Base-by-base conservation (phyloP, 1,140 invertebrate species). In the Aphis craccivora region DNA sequence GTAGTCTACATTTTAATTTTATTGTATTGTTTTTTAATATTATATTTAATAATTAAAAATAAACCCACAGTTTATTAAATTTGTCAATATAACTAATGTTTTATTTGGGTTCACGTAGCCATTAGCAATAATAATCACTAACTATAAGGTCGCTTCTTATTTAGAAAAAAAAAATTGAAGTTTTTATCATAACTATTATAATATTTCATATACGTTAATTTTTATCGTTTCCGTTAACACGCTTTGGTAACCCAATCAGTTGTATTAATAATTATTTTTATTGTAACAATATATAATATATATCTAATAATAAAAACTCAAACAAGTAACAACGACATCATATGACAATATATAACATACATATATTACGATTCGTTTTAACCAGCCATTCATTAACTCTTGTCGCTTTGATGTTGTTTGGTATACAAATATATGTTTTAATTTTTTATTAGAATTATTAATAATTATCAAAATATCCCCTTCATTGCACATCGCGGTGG, bases 191-290 rank as follows among this genome's bases (percentile, higher is more conserved):
- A 11, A 86, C 37, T 43, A 40, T 40, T 43, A 43, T 83, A 30
- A 25, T 43, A n/a, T 87, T 45, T 87, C 48, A 45, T 45, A 87
- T 48, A n/a, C 84, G 25, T 87, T 87, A 20, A 87, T 87, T 45
- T 76, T 87, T 87, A 87, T 87, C 84, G 30, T 87, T 87, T 87
- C 84, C 84, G 84, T 87, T 87, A 45, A 87, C 43, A 87, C 43
- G 3, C 43, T 86, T 86, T 86, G 23, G 40, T 30, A 86, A 20
- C 40, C 37, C 40, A 86, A 86, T 45, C 83, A 43, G 23, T 45
- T 23, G 22, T 86, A 23, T 43, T 3, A 37, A 83, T 83, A 35
- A 76, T 53, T n/a, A 76, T 76, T 76, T 76, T 30, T 76, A n/a
- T 76, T 76, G n/a, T 76, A 76, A 76, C 60, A 76, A n/a, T n/a